Conservation (phyloP, 2,797 vertebrate species). For the Monodelphis domestica region DNA sequence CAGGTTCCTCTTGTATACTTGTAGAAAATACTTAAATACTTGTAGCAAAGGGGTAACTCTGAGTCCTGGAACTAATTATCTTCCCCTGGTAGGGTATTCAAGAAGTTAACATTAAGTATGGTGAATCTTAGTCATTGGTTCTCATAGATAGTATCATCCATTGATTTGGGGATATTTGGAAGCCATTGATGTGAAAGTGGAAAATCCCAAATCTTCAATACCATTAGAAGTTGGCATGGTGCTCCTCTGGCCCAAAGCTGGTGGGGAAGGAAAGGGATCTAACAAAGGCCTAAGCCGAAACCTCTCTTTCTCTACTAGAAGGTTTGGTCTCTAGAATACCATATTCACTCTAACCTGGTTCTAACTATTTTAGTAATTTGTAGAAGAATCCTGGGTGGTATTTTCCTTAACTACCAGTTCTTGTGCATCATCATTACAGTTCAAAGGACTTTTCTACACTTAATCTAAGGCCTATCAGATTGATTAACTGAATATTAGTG, state of each 20-base stretch:
- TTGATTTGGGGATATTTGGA: background rate
- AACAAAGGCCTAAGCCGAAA: background rate
- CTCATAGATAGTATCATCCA: background rate
- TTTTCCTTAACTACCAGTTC: background rate
- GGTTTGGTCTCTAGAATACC: background rate
- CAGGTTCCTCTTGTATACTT: background rate
- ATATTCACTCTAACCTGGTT: background rate
- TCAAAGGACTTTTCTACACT: background rate
- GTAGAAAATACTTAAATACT: background rate
- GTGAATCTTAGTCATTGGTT: background rate
- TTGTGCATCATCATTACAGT: background rate
- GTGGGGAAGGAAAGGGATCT: background rate
- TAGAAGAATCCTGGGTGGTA: background rate
- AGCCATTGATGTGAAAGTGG: background rate
- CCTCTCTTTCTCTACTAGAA: background rate
- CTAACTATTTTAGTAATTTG: background rate
- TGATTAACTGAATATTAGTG: background rate
- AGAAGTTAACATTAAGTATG: background rate
- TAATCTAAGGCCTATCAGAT: background rate
- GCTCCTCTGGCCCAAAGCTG: too few relatives aligned
- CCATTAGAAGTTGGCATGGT: background rate
- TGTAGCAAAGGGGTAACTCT: background rate
- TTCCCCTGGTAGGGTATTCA: background rate
- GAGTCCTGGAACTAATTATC: background rate
- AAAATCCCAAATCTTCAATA: background rate